Evolutionary conservation across 2,113 vertebrate species (phyloP), one percentile per base, ranked within the genome.

Genomic region (Hystrix cristata): DNA sequence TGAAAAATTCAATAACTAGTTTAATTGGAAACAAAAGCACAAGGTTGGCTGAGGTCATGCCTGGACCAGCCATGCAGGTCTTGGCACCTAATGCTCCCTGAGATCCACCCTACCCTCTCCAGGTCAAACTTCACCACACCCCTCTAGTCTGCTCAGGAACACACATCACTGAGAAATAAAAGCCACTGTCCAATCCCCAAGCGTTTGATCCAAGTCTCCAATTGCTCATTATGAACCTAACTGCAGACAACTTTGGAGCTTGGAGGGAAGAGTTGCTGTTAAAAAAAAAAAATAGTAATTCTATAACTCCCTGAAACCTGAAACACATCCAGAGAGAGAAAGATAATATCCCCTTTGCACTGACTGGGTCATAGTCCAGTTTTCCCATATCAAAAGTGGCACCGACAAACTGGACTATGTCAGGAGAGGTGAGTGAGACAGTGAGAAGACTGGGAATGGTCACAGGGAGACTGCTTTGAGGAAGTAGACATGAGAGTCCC

Each of bases 11-110:
- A 81, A 29, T 18, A 29, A n/a, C 6, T 2, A 69, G 31, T 57
- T 80, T 18, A 27, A 85, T 31, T 25, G n/a, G 64, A 95, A 93
- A 92, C 59, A 51, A 87, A 84, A 67, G 43, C 43, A 43, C 71
- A 43, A 29, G 27, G n/a, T 0, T 11, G n/a, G 4, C 15, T 23
- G 65, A 27, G 51, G 31, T 38, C n/a, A 46, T 3, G 31, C 51
- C 74, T 48, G 69, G 78, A 55, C 31, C 13, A 29, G 18, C 38
- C 46, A 38, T 6, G 38, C 51, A 29, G n/a, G 7, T 14, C 48
- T n/a, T 23, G 7, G 62, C 27, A 29, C 74, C 34, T 7, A 57
- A 95, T 14, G 23, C 3, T 23, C 51, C 60, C 55, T 7, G 0
- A 25, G 31, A 81, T 16, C 43, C 46, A 43, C 19, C 27, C 53